Evolutionary conservation across 2,113 vertebrate genomes (phyloP), one percentile per base, ranked within the genome.

Genomic region (Sturnus vulgaris): DNA sequence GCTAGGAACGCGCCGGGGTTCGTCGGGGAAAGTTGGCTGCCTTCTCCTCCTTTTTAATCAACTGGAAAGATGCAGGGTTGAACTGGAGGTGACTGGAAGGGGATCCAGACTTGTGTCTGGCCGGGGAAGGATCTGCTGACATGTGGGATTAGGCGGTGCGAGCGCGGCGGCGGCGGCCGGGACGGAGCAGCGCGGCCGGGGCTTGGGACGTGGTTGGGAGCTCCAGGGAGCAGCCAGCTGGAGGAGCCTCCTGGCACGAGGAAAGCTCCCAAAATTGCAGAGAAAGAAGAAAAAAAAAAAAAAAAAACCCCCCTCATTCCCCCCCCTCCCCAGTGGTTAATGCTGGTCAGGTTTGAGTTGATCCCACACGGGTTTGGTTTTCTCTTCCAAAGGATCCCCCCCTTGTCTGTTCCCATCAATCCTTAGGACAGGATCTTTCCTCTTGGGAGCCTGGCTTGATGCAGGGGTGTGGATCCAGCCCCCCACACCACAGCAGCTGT

Each of bases 51-150:
- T 83, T 94, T 96, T 94, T 96, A 97, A 96, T 94, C 96, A 97
- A 97, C 96, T 97, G 95, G 94, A 96, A 97, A 96, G 95, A 94
- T 88, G 94, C 95, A 95, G 93, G 44, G 94, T 96, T 96, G 95
- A 96, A 73, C 90, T 97, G 96, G 94, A 96, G 94, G 90, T 96
- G 93, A 96, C 92, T 95, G 96, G 94, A 97, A 96, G 95, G 96
- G 94, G 93, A 95, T 94, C 95, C 94, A 95, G 95, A 95, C 94
- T 95, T 93, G 92, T 82, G 94, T 95, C 93, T 95, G 91, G 95
- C 95, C 56, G n/a, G 94, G 91, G 90, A 92, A 96, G 89, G 93
- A 92, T 92, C 87, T 17, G 82, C 86, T 96, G 96, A 96, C 95
- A 94, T 96, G 78, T 93, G 94, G 96, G 95, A 96, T 96, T 94